Evolutionary conservation across 2,797 vertebrate genomes (phyloP), one percentile per base, ranked within the genome.

Genomic region (Salarias fasciatus): DNA sequence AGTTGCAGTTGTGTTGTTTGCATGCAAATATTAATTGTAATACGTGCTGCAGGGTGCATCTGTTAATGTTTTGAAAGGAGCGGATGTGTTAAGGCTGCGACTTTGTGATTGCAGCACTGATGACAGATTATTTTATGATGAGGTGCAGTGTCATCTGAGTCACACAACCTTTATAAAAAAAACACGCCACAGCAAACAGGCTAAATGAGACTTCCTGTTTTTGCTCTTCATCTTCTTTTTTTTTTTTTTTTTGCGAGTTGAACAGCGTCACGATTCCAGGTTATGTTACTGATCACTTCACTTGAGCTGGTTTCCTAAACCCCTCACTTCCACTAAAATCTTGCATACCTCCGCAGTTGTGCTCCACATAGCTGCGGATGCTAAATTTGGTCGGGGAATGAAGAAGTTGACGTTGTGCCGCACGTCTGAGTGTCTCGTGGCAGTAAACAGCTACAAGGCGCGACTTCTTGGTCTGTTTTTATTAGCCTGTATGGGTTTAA

Each of bases 321-420:
- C 28, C 4, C 12, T 28, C 8, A 2, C 28, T 13, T 2, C 15
- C 2, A 36, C 13, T 43, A 6, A 31, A 44, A 55, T 38, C 29
- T 0, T 8, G 12, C 51, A 38, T 53, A n/a, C n/a, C n/a, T n/a
- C n/a, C n/a, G n/a, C n/a, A 36, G 28, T 42, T 53, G 61, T 49
- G 14, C 29, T 40, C 1, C 36, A 33, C 11, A 15, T 6, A n/a
- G n/a, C n/a, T n/a, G 3, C 1, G n/a, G 12, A 47, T n/a, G 28
- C 14, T 37, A 5, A 49, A 46, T 35, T n/a, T 18, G 12, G 10
- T 38, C 11, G 18, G n/a, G 24, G 51, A 56, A 75, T 45, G 9
- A 51, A 41, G 55, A 65, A 8, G 15, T 33, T 47, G 14, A 35
- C 8, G 33, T 10, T 10, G 3, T 7, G 11, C 0, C 45, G 1